Evolutionary conservation across 2,888 invertebrate genomes (phyloP).

Genomic region (Ceratothoa steindachneri): DNA sequence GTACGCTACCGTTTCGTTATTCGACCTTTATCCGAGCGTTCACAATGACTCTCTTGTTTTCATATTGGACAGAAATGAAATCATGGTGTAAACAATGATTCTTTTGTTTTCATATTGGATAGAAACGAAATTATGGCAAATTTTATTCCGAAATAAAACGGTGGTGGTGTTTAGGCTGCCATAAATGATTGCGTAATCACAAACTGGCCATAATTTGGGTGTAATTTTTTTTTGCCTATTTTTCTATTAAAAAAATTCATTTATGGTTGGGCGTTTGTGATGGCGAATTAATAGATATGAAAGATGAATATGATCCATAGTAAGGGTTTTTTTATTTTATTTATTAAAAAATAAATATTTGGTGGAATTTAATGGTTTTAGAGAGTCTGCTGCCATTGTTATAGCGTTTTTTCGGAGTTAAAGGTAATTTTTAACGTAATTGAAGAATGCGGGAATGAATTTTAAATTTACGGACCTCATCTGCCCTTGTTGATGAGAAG

Average conservation of each 20-base stretch:
- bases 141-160: background rate
- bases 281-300: background rate
- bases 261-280: background rate
- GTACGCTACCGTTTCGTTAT: no score
- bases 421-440: no score
- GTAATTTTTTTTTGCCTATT: background rate
- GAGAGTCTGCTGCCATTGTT: no score
- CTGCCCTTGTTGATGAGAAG: no score
- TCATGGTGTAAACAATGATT: background rate
- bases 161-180: background rate
- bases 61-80: background rate
- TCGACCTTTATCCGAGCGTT: no score
- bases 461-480: no score
- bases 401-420: no score
- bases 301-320: no score
- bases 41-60: background rate
- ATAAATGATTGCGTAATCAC: background rate
- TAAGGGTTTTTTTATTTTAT: no score
- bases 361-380: no score
- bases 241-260: background rate
- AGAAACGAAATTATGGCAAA: background rate
- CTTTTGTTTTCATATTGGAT: background rate
- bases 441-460: no score
- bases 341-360: no score
- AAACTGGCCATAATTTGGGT: background rate